Evolutionary conservation across 2,797 vertebrate genomes (phyloP).

Genomic region (Arnoldichthys spilopterus): DNA sequence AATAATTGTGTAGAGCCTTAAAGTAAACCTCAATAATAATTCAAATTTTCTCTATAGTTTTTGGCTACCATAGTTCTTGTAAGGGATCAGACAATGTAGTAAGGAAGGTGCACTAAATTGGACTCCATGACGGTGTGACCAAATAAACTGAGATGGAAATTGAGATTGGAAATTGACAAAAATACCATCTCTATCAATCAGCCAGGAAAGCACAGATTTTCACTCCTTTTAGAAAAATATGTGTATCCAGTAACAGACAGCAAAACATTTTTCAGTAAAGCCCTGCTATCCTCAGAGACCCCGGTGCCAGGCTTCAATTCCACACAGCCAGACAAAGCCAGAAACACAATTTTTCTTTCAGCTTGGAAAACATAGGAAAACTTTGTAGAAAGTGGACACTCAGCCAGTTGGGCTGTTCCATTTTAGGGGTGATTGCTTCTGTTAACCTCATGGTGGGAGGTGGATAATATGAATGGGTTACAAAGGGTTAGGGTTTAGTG

Average conservation of each 20-base stretch:
- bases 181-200: neutral
- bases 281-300: neutral
- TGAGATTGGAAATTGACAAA: slow-evolving; percentile 34
- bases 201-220: neutral
- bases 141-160: slow-evolving; percentile 28
- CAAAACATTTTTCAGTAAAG: neutral
- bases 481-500: neutral
- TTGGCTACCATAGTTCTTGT: neutral
- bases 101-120: slow-evolving; percentile 13
- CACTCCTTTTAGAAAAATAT: neutral
- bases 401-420: neutral
- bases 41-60: too few species aligned
- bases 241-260: neutral
- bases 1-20: too few species aligned
- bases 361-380: neutral
- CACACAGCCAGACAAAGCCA: neutral
- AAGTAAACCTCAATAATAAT: too few species aligned
- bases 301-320: neutral
- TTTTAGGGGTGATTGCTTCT: neutral
- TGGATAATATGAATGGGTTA: neutral
- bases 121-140: neutral
- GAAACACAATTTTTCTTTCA: slow-evolving; percentile 13
- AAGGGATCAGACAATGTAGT: neutral
- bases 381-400: slow-evolving; percentile 7
- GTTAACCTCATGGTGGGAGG: neutral